Conservation (phyloP, 2,797 vertebrate genomes). For the Parauchenoglanis ngamensis region DNA sequence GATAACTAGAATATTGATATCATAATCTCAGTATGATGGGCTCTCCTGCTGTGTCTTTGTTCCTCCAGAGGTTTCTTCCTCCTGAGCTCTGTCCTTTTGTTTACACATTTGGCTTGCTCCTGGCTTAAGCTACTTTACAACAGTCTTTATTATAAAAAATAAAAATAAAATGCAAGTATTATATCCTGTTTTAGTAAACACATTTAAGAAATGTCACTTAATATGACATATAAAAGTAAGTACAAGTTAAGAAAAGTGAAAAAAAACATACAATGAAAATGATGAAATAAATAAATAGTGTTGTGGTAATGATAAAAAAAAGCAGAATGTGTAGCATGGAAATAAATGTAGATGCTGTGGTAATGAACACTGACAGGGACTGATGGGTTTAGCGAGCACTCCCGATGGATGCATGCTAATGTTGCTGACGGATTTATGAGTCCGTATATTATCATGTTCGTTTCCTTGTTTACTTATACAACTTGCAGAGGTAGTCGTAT, state of each 20-base stretch:
- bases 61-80: neutral
- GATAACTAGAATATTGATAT: neutral
- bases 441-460: constrained; percentile 12
- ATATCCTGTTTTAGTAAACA: neutral
- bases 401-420: constrained; percentile 13
- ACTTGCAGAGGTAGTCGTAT: constrained; percentile 21
- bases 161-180: neutral
- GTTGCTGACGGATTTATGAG: constrained; percentile 25
- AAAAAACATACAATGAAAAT: constrained; percentile 36
- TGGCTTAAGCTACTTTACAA: neutral
- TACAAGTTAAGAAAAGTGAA: neutral
- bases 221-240: constrained; percentile 1
- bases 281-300: neutral
- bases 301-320: constrained; percentile 20
- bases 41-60: neutral
- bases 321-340: neutral
- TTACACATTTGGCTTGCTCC: neutral
- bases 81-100: neutral
- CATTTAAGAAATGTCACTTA: neutral
- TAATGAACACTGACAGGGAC: constrained; percentile 23
- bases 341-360: constrained; percentile 5
- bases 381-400: constrained; percentile 17
- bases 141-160: neutral
- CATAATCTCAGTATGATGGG: neutral
- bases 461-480: constrained; percentile 16